Evolutionary conservation across 2,113 vertebrate species (phyloP).

Genomic region (Meles meles): DNA sequence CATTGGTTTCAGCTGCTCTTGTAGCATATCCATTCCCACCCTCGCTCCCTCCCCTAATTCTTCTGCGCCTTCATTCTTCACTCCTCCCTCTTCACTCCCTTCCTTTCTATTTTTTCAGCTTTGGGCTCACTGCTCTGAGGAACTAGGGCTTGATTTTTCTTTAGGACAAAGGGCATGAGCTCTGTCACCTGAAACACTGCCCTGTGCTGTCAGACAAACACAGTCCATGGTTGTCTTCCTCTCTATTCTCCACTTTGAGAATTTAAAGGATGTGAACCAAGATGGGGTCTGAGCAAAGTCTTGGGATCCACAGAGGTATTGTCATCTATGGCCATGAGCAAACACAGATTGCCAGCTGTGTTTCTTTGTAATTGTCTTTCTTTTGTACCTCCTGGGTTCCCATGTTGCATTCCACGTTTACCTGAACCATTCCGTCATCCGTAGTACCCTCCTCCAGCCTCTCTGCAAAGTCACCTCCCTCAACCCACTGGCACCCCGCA

Average conservation of each 20-base stretch:
- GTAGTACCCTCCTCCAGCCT: neutral
- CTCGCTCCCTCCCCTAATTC: neutral
- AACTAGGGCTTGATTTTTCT: neutral
- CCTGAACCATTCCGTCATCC: fast-evolving
- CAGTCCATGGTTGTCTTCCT: fast-evolving
- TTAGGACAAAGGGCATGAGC: neutral
- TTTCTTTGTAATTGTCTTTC: neutral
- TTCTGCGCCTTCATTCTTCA: no score
- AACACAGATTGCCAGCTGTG: neutral
- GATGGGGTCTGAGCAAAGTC: neutral
- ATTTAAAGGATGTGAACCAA: neutral
- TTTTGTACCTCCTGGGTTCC: neutral
- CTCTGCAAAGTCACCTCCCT: neutral
- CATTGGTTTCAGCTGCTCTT: neutral
- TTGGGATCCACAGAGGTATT: neutral
- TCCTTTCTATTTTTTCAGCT: neutral
- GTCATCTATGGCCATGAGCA: neutral
- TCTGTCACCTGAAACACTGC: neutral
- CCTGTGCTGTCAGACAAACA: neutral
- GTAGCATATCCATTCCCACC: neutral
- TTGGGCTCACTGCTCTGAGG: neutral
- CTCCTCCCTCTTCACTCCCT: no score
- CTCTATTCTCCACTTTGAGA: neutral
- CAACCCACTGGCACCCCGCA: fast-evolving
- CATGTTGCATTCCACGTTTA: fast-evolving